These are phyloP conservation scores for Sparidentex hasta DNA, from an alignment of 2,797 vertebrate genomes.

Conservation along the genomic window DNA sequence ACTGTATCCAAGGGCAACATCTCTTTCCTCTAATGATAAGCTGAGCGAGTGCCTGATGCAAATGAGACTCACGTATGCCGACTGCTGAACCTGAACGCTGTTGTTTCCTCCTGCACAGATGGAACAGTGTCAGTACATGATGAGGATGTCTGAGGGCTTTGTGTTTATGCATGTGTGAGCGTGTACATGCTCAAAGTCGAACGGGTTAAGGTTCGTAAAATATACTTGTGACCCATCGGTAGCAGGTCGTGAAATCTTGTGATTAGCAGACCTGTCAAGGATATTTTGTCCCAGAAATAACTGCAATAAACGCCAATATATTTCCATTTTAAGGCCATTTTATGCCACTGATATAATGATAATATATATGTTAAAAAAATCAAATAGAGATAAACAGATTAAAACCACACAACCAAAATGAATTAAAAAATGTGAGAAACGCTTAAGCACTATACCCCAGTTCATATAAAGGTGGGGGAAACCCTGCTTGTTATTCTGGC, in stretches of 20 bases:
- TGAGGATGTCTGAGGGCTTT: conserved; percentile 51
- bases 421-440: too few relatives aligned
- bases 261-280: not conserved
- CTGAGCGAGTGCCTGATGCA: conserved; percentile 45
- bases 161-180: conserved; percentile 33
- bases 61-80: conserved; percentile 48
- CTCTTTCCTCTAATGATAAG: conserved; percentile 52
- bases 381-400: too few relatives aligned
- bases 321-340: too few relatives aligned
- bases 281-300: too few relatives aligned
- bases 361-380: too few relatives aligned
- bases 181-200: conserved; percentile 39
- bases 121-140: conserved; percentile 56
- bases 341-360: too few relatives aligned
- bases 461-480: too few relatives aligned
- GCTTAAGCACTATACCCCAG: too few relatives aligned
- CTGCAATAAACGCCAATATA: too few relatives aligned
- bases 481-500: too few relatives aligned
- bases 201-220: conserved; percentile 45
- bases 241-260: conserved; percentile 16
- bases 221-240: conserved; percentile 25
- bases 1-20: conserved; percentile 70
- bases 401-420: too few relatives aligned
- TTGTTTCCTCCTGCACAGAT: conserved; percentile 47
- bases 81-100: conserved; percentile 49